A percentile compares a stretch with the other conserved stretches of the same genome.
Evolutionary conservation across 2,113 vertebrate genomes (phyloP).

Genomic region (Actenoides hombroni): DNA sequence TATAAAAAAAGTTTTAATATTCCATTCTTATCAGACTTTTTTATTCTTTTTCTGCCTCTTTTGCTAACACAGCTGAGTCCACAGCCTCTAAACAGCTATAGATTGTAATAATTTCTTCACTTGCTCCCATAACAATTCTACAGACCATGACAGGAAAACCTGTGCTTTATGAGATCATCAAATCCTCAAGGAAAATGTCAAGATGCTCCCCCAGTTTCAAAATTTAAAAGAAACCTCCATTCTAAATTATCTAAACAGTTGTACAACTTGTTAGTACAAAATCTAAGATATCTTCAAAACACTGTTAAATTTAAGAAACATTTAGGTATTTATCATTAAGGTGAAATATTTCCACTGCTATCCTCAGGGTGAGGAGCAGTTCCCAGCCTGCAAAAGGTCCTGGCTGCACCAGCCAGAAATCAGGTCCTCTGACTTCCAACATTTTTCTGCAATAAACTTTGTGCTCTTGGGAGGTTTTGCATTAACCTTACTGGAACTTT

Average conservation of each 20-base stretch:
- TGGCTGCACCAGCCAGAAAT: neutral
- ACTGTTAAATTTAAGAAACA: neutral
- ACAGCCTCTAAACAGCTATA: neutral
- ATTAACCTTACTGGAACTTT: neutral
- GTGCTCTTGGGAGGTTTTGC: neutral
- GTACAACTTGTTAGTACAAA: slow-evolving; percentile 16
- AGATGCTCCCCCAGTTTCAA: neutral
- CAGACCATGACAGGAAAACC: neutral
- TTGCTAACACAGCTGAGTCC: neutral
- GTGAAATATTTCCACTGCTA: neutral
- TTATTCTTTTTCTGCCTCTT: neutral
- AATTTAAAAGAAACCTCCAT: neutral
- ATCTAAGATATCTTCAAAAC: slow-evolving; percentile 3
- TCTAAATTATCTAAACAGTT: neutral
- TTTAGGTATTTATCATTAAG: neutral
- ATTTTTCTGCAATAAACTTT: neutral
- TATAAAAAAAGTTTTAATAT: neutral
- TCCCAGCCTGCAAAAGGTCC: neutral
- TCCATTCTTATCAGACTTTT: neutral
- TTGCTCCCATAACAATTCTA: neutral
- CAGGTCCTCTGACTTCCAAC: neutral
- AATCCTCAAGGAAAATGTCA: neutral
- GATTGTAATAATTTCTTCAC: neutral
- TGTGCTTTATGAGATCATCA: neutral
- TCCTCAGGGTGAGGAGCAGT: neutral